Percentiles rank a stretch among this genome's conserved stretches.
Evolutionary conservation across 2,888 invertebrate species (phyloP).

Genomic region (Drosophila parthenogenetica): DNA sequence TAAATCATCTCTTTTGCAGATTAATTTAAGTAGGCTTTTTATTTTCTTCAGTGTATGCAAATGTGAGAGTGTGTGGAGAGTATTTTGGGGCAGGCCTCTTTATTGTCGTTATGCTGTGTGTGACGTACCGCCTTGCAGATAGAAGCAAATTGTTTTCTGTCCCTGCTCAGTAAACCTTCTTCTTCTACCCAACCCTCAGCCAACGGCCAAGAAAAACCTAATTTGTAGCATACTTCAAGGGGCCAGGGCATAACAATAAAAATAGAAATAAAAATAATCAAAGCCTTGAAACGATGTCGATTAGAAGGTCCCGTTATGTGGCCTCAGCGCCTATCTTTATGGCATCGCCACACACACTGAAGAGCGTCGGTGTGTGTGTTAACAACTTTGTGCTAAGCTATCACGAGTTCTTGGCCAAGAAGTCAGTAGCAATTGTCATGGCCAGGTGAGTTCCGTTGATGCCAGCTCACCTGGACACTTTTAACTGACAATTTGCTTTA

Average conservation of each 20-base stretch:
- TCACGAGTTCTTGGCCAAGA: conserved; percentile 44
- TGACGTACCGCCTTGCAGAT: conserved; percentile 81
- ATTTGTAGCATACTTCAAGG: conserved; percentile 49
- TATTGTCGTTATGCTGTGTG: conserved; percentile 62
- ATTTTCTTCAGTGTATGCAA: conserved; percentile 51
- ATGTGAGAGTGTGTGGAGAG: conserved; percentile 39
- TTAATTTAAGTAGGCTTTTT: background rate
- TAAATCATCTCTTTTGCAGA: background rate
- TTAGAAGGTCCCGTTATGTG: conserved; percentile 68
- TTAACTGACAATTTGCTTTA: conserved; percentile 59
- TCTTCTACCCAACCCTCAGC: too few relatives aligned
- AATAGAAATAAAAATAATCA: conserved; percentile 64
- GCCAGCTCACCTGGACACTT: conserved; percentile 48
- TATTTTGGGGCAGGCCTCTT: conserved; percentile 26
- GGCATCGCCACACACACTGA: conserved; percentile 49
- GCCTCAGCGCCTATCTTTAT: conserved; percentile 69
- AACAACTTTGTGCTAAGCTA: conserved; percentile 64
- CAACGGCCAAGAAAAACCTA: conserved; percentile 41
- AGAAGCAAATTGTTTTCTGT: conserved; percentile 78
- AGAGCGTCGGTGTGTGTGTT: conserved; percentile 14
- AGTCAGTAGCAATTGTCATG: conserved; percentile 37
- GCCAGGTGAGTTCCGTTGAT: conserved; percentile 38
- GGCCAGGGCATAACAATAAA: conserved; percentile 55
- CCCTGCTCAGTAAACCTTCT: background rate
- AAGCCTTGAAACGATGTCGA: conserved; percentile 56